phyloP scores from a whole-genome alignment of 2,888 invertebrate genomes.

The Blastobasis adustella region DNA sequence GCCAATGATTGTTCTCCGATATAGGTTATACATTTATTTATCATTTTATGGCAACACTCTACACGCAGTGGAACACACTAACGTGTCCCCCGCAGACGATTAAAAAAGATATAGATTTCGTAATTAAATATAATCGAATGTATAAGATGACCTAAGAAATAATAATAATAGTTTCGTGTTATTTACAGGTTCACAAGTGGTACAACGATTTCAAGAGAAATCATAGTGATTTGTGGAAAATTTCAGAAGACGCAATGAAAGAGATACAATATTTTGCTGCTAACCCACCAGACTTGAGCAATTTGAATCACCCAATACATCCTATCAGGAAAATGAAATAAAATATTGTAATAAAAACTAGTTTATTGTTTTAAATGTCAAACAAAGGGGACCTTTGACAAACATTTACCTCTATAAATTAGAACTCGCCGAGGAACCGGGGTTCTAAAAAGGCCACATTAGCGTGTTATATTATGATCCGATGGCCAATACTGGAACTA shows the following conservation, averaged over 20 bases:
- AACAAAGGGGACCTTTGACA: too few relatives aligned
- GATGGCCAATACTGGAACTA: too few relatives aligned
- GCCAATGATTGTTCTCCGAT: too few relatives aligned
- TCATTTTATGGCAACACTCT: too few relatives aligned
- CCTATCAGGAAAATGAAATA: constrained; percentile 71
- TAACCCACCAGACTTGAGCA: constrained; percentile 82
- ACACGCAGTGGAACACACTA: too few relatives aligned
- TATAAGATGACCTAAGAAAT: neutral
- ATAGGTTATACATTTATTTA: too few relatives aligned
- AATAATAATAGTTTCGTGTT: neutral
- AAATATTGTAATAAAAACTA: too few relatives aligned
- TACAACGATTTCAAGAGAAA: constrained; percentile 80
- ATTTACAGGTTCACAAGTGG: constrained; percentile 74
- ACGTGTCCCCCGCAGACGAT: neutral
- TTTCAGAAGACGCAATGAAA: constrained; percentile 80
- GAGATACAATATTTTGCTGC: constrained; percentile 79
- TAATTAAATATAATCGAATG: neutral
- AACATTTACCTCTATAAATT: too few relatives aligned
- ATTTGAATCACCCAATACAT: constrained; percentile 83
- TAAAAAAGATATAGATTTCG: neutral
- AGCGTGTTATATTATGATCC: too few relatives aligned
- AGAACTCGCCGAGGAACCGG: too few relatives aligned
- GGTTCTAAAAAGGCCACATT: too few relatives aligned
- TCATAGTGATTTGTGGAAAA: constrained; percentile 81
- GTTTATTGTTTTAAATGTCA: too few relatives aligned